phyloP scores from a whole-genome alignment of 1,140 invertebrate species.

The Plutomurus gul region DNA sequence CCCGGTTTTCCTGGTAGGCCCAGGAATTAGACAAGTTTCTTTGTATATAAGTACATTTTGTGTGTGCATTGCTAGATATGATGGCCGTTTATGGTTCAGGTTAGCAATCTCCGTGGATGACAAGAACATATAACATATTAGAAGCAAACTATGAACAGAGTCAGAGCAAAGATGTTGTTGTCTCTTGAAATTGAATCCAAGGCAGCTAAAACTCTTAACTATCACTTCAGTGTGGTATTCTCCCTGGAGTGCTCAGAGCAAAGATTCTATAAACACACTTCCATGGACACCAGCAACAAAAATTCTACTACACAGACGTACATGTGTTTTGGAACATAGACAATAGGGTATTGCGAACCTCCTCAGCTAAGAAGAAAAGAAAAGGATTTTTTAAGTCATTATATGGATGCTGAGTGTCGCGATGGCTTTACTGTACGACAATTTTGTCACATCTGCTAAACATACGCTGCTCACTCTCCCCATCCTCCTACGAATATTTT shows the following conservation, averaged over 20 bases:
- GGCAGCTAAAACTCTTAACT: slow-evolving; percentile 10
- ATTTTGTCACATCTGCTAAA: background rate
- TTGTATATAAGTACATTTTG: too few relatives aligned
- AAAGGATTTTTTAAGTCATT: background rate
- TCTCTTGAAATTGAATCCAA: slow-evolving; percentile 9
- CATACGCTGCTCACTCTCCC: background rate
- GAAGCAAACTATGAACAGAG: too few relatives aligned
- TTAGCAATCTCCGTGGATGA: background rate
- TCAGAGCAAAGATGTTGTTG: background rate
- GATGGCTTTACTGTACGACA: background rate
- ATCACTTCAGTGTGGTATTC: slow-evolving; percentile 16
- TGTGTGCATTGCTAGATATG: background rate
- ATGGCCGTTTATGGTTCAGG: background rate
- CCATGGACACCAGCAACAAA: too few relatives aligned
- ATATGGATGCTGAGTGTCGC: background rate
- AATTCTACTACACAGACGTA: too few relatives aligned
- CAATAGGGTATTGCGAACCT: too few relatives aligned
- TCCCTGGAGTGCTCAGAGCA: slow-evolving; percentile 2
- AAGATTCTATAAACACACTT: background rate
- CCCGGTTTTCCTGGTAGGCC: too few relatives aligned
- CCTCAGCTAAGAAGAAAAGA: too few relatives aligned
- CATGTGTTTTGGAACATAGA: background rate
- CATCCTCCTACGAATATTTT: too few relatives aligned
- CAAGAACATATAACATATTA: slow-evolving; percentile 22
- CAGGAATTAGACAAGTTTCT: too few relatives aligned